Conservation (phyloP, 2,888 invertebrate genomes). For the Lasioglossum zephyrum region DNA sequence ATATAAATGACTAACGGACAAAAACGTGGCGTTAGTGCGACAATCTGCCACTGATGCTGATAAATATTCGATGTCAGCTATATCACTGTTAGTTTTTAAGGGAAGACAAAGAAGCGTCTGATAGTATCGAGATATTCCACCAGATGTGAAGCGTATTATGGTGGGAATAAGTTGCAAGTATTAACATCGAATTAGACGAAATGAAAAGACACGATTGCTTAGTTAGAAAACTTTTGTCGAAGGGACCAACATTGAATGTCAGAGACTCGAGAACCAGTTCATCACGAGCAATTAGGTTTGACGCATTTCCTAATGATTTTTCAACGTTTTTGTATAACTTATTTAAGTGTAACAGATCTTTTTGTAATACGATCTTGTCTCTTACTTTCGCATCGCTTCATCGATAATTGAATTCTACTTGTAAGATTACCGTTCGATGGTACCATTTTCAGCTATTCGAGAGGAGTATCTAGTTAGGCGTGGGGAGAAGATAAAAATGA, state of each 20-base stretch:
- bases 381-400: background rate
- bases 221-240: background rate
- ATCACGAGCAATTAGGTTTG: background rate
- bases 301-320: background rate
- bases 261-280: background rate
- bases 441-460: background rate
- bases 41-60: background rate
- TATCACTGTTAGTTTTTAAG: background rate
- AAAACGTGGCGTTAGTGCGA: background rate
- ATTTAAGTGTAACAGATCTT: background rate
- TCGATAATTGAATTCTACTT: background rate
- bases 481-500: background rate
- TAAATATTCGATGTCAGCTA: background rate
- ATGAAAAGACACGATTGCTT: background rate
- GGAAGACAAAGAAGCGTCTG: background rate
- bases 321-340: constrained; percentile 1
- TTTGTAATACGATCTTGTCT: background rate
- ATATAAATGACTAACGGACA: too few relatives aligned
- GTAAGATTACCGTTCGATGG: background rate
- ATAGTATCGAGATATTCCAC: background rate
- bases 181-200: background rate
- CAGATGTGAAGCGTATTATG: background rate
- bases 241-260: background rate
- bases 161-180: background rate
- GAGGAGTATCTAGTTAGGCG: background rate